A percentile compares a stretch with the other conserved stretches of the same genome.
phyloP scores from a whole-genome alignment of 2,113 vertebrate species.

The Plotosus lineatus region DNA sequence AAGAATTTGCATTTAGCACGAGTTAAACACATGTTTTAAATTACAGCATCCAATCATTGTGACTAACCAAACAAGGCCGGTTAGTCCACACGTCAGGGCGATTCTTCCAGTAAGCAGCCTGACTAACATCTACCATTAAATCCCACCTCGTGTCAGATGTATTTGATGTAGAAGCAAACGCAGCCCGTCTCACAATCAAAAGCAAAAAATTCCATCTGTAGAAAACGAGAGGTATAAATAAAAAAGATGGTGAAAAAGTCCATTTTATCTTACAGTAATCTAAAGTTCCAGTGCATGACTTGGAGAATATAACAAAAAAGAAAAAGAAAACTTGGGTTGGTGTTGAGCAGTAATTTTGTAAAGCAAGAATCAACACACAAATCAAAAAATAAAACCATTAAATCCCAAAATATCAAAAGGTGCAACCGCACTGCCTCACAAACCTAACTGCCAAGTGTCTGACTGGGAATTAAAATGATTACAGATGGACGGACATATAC shows the following conservation, averaged over 20 bases:
- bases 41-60: conserved; percentile 57
- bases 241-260: conserved; percentile 13
- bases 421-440: background rate
- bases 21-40: conserved; percentile 56
- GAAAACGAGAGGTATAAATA: conserved; percentile 31
- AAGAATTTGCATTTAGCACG: conserved; percentile 58
- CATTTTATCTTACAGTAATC: conserved; percentile 45
- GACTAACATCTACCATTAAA: conserved; percentile 1
- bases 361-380: no score
- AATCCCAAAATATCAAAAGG: no score
- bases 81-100: conserved; percentile 61
- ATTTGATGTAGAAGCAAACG: conserved; percentile 9
- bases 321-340: no score
- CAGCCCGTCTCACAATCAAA: conserved; percentile 21
- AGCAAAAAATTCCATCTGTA: conserved; percentile 5
- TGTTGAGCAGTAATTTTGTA: no score
- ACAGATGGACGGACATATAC: no score
- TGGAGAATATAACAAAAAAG: conserved; percentile 22
- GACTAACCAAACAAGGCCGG: conserved; percentile 64
- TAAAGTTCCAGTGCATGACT: conserved; percentile 64
- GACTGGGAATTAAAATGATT: no score
- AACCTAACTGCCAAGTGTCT: no score
- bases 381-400: no score
- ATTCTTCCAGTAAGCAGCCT: conserved; percentile 10
- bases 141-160: background rate